Base-by-base conservation (phyloP, 2,888 invertebrate genomes). In the Phaedon cochleariae region DNA sequence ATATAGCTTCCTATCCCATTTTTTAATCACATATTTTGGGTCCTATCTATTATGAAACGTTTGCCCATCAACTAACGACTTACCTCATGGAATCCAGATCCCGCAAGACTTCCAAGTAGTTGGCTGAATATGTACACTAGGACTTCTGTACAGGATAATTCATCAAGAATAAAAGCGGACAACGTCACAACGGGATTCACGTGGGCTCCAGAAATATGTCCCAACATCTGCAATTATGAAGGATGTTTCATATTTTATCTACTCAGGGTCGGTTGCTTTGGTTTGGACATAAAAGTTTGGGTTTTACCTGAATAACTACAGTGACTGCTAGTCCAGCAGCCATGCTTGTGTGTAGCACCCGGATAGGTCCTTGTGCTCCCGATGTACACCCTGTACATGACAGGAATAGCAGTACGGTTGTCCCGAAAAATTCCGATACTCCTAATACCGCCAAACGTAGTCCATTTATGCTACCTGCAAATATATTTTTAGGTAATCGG, bases 171-270 rank as follows among this genome's bases (percentile, higher is more conserved):
- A 1, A 88, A 82, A 0, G 91, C 87, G 0, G 89, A 88, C 2
- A 91, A 78, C 0, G 92, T 90, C 1, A 93, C 90, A 0, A 90
- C 87, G 0, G 93, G 93, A 81, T 94, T 94, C 76, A 93, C 84
- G 76, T 91, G 91, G 0, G 92, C 90, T n/a, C 91, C 92, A 45
- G 93, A 93, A 55, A 93, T 86, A 77, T 92, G 92, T 1, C 91
- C 92, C 69, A 92, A 90, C 61, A 88, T 89, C 86, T 90, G 82
- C 62, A 84, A 84, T n/a, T n/a, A n/a, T n/a, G n/a, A n/a, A n/a
- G n/a, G n/a, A n/a, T n/a, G n/a, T n/a, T n/a, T n/a, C n/a, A n/a
- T n/a, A n/a, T n/a, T n/a, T n/a, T n/a, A n/a, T n/a, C n/a, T n/a
- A n/a, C n/a, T n/a, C n/a, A n/a, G n/a, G n/a, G n/a, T n/a, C n/a